phyloP scores from a whole-genome alignment of 2,888 invertebrate genomes.

The Acleris cristana region DNA sequence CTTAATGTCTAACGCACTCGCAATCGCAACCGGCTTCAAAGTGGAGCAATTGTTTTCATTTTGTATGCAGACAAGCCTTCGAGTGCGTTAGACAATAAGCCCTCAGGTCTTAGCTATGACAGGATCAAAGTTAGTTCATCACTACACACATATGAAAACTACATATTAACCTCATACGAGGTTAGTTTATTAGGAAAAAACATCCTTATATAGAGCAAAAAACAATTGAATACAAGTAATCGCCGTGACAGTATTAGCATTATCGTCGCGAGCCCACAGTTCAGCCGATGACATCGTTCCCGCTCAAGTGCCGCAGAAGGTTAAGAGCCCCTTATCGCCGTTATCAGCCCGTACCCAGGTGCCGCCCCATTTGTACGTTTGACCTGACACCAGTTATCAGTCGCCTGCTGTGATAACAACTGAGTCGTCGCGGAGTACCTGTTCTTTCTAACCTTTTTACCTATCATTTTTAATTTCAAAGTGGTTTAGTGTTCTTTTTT shows the following conservation, averaged over 20 bases:
- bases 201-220: too few relatives aligned
- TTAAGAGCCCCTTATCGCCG: conserved; percentile 81
- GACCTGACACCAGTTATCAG: conserved; percentile 84
- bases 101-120: too few relatives aligned
- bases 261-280: conserved; percentile 39
- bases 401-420: conserved; percentile 76
- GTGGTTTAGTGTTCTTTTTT: conserved; percentile 7
- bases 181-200: too few relatives aligned
- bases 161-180: too few relatives aligned
- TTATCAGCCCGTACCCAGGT: conserved; percentile 75
- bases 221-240: too few relatives aligned
- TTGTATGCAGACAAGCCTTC: too few relatives aligned
- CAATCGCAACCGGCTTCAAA: too few relatives aligned
- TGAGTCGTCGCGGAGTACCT: conserved; percentile 69
- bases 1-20: too few relatives aligned
- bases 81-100: too few relatives aligned
- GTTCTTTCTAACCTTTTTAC: conserved; percentile 70
- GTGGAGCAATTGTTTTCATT: too few relatives aligned
- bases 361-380: conserved; percentile 82
- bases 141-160: too few relatives aligned
- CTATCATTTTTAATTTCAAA: conserved; percentile 44
- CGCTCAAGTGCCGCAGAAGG: conserved; percentile 69
- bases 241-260: not conserved
- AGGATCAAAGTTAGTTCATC: too few relatives aligned
- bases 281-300: conserved; percentile 61